Evolutionary conservation across 2,888 invertebrate genomes (phyloP), one percentile per base, ranked within the genome.

Genomic region (Sepiola atlantica): DNA sequence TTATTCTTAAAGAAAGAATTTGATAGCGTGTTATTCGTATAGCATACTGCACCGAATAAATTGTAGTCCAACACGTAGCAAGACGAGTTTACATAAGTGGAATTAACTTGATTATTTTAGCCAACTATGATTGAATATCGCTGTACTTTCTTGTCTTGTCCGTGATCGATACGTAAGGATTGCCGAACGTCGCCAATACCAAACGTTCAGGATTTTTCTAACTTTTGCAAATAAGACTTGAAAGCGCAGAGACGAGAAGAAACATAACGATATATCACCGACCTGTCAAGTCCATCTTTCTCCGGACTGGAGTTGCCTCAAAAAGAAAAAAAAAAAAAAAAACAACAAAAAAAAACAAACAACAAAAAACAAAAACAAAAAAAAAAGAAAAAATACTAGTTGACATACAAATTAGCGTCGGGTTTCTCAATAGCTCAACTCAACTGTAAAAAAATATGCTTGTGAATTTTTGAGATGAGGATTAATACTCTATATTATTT

Each of bases 111-210:
- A 77, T 77, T 77, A 77, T 32, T 77, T n/a, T n/a, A n/a, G 16
- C n/a, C 77, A 77, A 77, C n/a, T n/a, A 77, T 77, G 77, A 77
- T 77, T 77, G 77, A 77, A n/a, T 77, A 77, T 32, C 77, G 32
- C 77, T 77, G n/a, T 77, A n/a, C 77, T 77, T 77, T 2, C 45
- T 77, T 77, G 77, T n/a, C 77, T 77, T 77, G 77, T 77, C 32
- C 32, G 77, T 6, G 77, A 77, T 77, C 77, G 77, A 77, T 77
- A n/a, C 77, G 77, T n/a, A 32, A 77, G 77, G 77, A 77, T 77
- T 77, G 77, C 32, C 77, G 77, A 77, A n/a, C 77, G n/a, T 77
- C 77, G 77, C n/a, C 77, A 77, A n/a, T 77, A 77, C 77, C 12
- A n/a, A 77, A 14, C 77, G n/a, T n/a, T 77, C n/a, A 32, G 77